These are phyloP conservation scores for Agrochola litura DNA, from an alignment of 2,888 invertebrate genomes.

Conservation along the genomic window DNA sequence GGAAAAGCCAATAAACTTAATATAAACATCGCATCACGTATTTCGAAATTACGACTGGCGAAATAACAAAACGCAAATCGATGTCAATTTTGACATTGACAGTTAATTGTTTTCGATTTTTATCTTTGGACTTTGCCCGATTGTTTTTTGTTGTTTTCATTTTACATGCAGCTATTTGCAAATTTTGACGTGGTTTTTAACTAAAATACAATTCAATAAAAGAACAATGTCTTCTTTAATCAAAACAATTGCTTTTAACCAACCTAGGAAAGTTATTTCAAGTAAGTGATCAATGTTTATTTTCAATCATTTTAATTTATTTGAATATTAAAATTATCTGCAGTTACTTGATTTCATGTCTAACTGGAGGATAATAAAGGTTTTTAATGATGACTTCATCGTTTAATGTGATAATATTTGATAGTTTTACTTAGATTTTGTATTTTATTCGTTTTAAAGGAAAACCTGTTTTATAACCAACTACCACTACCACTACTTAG, in stretches of 20 bases:
- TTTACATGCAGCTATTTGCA: background rate
- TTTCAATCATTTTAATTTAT: background rate
- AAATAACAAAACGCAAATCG: constrained; percentile 24
- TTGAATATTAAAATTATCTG: background rate
- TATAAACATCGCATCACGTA: background rate
- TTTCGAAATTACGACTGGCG: background rate
- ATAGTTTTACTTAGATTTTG: background rate
- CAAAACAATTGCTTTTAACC: constrained; percentile 68
- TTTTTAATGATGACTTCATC: background rate
- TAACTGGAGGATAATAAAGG: too few species aligned
- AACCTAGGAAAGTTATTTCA: constrained; percentile 65
- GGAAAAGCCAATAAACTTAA: background rate
- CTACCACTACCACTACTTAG: background rate
- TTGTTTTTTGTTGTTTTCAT: constrained; percentile 40
- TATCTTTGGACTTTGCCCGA: constrained; percentile 56
- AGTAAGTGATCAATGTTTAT: constrained; percentile 64
- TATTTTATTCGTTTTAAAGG: background rate
- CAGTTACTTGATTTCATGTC: background rate
- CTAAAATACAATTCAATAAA: background rate
- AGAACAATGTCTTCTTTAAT: constrained; percentile 67
- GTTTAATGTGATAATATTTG: background rate
- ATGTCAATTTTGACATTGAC: constrained; percentile 48
- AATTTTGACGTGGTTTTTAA: constrained; percentile 1
- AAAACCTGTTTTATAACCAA: background rate
- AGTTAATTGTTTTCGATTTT: constrained; percentile 30